Evolutionary conservation across 2,113 vertebrate genomes (phyloP), one percentile per base, ranked within the genome.

Genomic region (Phoxinus phoxinus): DNA sequence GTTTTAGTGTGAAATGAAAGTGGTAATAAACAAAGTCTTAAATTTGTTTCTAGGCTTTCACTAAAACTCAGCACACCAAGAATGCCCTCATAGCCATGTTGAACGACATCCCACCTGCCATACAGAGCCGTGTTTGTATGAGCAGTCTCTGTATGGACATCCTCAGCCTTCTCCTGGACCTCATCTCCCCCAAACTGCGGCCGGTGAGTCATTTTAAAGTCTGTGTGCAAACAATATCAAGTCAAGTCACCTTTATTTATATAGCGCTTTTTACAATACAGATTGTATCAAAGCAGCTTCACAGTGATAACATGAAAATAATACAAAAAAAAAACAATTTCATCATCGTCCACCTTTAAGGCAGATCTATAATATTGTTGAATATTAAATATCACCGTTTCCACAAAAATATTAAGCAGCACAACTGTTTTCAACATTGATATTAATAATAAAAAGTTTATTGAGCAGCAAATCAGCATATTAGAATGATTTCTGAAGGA

Each of bases 131-230:
- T 0, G 83, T 93, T 2, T 93, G 94, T 6, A 91, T 91, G 1
- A 95, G 90, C 87, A 88, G 78, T 21, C 94, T 99, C 0, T 82
- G 96, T 77, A 85, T 97, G 5, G 98, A 99, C 23, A 88, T 96
- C 6, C 96, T 99, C 79, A 96, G 96, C 0, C 92, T 97, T 77
- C 95, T 99, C 17, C 94, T 99, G 48, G 96, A 99, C 83, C 95
- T 99, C 89, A 96, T 99, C 9, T 89, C 95, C 2, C 98, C 98
- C 1, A 97, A 93, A 88, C 94, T 99, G 15, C 93, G 97, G 0
- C 98, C 98, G 0, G 98, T 98, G 93, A 1, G 93, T 89, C 53
- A 35, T 65, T 44, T 30, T 41, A 19, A 51, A 44, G 21, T 10
- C 73, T 65, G 61, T 2, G 61, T 2, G 12, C 61, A 65, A 65